Base-by-base conservation (phyloP, 2,888 invertebrate genomes). In the Subacronicta megacephala region DNA sequence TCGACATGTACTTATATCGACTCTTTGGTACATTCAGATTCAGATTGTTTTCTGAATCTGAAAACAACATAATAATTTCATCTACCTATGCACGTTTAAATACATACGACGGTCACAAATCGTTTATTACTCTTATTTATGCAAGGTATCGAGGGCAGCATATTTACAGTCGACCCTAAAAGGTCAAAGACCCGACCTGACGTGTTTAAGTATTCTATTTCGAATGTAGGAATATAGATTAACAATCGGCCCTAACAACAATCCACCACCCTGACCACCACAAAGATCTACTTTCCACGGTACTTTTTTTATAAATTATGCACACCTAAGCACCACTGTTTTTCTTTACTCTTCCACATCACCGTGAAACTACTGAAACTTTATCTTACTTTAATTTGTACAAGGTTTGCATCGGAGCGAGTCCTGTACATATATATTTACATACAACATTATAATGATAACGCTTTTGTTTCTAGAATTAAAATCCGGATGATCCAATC, bases 301-400 rank as follows among this genome's bases (percentile, higher is more conserved):
- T 42, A 35, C 37, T 29, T n/a, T 26, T 29, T 29, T 17, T 45
- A 55, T 61, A 61, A 61, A 66, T 65, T 52, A 65, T 64, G 61
- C 54, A 50, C 36, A 41, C 29, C 23, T 59, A 44, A 54, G 35
- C 45, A 45, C 44, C 26, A 33, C 40, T 60, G 15, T 65, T 37
- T 59, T 53, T 53, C n/a, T 64, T 31, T 36, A 36, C 33, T 40
- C 47, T 18, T 20, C 13, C 38, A 41, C 15, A 18, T 29, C 33
- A 42, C 54, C 36, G 38, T 26, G n/a, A 26, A 44, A 37, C 40
- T 46, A 36, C 42, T 43, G 20, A 51, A 59, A 33, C 37, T 35
- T 51, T 52, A 36, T 35, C 13, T 18, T 31, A 31, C 35, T 15
- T 40, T 31, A 12, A n/a, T 12, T 23, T 23, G 23, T 18, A 18